Evolutionary conservation across 2,888 invertebrate genomes (phyloP).

Genomic region (Andrena haemorrhoa): DNA sequence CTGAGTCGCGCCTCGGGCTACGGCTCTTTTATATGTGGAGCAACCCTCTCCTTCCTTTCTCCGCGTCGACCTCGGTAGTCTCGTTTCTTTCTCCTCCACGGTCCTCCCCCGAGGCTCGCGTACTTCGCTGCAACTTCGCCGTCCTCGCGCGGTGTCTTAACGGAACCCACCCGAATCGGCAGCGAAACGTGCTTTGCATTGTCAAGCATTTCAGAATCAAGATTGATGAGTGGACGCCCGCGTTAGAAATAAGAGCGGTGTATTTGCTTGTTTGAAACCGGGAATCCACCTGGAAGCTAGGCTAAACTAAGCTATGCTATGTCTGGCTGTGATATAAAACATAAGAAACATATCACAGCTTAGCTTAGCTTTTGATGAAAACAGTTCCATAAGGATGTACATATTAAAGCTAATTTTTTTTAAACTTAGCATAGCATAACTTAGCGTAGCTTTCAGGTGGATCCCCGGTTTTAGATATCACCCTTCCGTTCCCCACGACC

Average conservation of each 20-base stretch:
- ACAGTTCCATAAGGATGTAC: no score
- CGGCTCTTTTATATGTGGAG: conserved; percentile 76
- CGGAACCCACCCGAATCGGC: conserved; percentile 59
- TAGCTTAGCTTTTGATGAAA: no score
- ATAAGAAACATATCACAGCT: no score
- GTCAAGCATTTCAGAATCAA: neutral
- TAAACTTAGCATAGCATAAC: neutral
- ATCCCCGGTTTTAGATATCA: neutral
- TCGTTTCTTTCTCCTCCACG: conserved; percentile 31
- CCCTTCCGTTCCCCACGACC: neutral
- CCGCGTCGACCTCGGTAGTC: neutral
- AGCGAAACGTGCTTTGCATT: conserved; percentile 6
- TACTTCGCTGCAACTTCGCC: conserved; percentile 19
- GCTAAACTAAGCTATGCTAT: neutral
- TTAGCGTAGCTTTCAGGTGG: neutral
- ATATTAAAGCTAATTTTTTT: no score
- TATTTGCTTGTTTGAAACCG: neutral
- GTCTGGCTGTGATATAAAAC: no score
- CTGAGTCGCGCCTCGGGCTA: conserved; percentile 77
- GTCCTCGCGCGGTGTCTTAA: conserved; percentile 41
- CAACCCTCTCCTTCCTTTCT: conserved; percentile 61
- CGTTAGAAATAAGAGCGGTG: neutral
- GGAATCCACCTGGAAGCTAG: neutral
- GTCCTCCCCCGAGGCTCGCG: conserved; percentile 64
- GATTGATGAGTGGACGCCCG: conserved; percentile 1